Evolutionary conservation across 2,888 invertebrate genomes (phyloP).

Genomic region (Acleris literana): DNA sequence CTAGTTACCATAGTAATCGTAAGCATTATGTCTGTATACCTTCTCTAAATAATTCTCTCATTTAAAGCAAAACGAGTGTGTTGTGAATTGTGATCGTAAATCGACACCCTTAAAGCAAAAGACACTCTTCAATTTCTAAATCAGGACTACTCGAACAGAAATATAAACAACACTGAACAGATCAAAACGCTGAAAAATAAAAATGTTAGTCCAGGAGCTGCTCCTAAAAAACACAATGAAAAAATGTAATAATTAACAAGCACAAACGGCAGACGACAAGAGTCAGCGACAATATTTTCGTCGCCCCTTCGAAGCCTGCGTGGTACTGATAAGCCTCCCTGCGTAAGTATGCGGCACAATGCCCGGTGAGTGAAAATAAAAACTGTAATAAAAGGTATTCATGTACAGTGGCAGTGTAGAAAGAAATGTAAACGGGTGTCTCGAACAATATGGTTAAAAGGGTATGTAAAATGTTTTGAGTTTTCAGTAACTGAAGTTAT

Average conservation of each 20-base stretch:
- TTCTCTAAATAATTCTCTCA: too few species aligned
- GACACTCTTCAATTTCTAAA: too few species aligned
- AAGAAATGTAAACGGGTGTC: background rate
- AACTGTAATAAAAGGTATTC: constrained; percentile 17
- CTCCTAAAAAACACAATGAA: constrained; percentile 29
- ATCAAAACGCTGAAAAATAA: constrained; percentile 14
- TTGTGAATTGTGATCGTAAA: too few species aligned
- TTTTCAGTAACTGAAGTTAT: too few species aligned
- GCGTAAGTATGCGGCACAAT: constrained; percentile 16
- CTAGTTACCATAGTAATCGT: too few species aligned
- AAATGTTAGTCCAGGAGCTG: constrained; percentile 29
- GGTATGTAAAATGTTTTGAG: background rate
- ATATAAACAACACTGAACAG: too few species aligned
- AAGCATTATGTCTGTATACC: too few species aligned
- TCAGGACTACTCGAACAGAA: too few species aligned
- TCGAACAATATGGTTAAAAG: background rate
- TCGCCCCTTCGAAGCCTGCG: constrained; percentile 66
- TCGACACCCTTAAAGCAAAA: too few species aligned
- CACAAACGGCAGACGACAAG: constrained; percentile 12
- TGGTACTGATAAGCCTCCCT: constrained; percentile 63
- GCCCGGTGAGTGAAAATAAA: constrained; percentile 7
- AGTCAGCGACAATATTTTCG: constrained; percentile 75
- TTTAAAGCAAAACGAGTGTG: too few species aligned
- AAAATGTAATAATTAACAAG: constrained; percentile 32
- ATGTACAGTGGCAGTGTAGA: background rate